Conservation (phyloP, 2,888 invertebrate genomes). For the Tiphia femorata region DNA sequence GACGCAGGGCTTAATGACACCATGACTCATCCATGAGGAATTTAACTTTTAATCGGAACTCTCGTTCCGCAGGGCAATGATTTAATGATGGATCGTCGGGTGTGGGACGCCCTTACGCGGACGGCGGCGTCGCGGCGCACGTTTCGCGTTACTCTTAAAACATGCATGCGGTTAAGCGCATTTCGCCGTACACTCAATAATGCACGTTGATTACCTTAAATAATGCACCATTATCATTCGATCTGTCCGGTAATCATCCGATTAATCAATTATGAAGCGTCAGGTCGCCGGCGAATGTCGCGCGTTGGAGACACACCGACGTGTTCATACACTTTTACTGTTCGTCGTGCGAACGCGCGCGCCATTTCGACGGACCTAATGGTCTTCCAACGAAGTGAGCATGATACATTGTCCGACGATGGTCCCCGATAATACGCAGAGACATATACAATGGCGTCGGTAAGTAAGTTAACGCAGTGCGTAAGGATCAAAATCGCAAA, state of each 20-base stretch:
- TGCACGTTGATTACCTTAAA: slow-evolving; percentile 42
- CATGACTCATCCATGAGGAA: neutral
- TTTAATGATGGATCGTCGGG: neutral
- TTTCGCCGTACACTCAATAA: slow-evolving; percentile 38
- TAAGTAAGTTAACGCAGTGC: no score
- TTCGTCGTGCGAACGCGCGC: slow-evolving; percentile 35
- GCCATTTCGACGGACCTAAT: slow-evolving; percentile 25
- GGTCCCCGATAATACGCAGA: slow-evolving; percentile 33
- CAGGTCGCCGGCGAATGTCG: slow-evolving; percentile 34
- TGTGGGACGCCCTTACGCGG: neutral
- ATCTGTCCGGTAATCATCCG: slow-evolving; percentile 51
- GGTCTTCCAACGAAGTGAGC: slow-evolving; percentile 33
- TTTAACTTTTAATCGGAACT: neutral
- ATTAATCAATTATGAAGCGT: slow-evolving; percentile 55
- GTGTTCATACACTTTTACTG: slow-evolving; percentile 44
- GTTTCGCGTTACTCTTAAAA: slow-evolving; percentile 25
- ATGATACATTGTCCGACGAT: slow-evolving; percentile 29
- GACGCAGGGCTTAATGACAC: neutral
- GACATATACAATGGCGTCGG: no score
- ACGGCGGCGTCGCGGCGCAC: neutral
- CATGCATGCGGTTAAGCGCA: slow-evolving; percentile 27
- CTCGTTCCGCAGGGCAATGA: neutral
- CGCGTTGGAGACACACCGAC: slow-evolving; percentile 23
- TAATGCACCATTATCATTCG: slow-evolving; percentile 53
- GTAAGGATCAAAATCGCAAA: no score